Conservation (phyloP, 2,888 invertebrate species). For the Xanthorhoe spadicearia region DNA sequence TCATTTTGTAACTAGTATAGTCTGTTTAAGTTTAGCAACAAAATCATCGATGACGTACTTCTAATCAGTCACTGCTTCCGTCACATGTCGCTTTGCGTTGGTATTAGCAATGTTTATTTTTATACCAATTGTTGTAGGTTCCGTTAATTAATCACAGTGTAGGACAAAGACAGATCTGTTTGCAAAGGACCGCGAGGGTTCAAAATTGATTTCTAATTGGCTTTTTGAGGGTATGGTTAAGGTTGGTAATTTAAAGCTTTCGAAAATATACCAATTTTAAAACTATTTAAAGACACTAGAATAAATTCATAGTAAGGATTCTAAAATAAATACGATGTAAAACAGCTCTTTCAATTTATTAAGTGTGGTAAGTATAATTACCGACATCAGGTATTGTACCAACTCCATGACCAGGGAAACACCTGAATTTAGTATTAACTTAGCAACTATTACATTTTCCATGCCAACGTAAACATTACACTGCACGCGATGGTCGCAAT, state of each 20-base stretch:
- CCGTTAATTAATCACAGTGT: background rate
- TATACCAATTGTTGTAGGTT: background rate
- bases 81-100: constrained; percentile 37
- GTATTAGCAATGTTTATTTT: constrained; percentile 19
- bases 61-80: constrained; percentile 18
- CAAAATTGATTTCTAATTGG: background rate
- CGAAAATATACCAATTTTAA: too few relatives aligned
- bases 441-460: constrained; percentile 17
- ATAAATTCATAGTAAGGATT: too few relatives aligned
- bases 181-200: background rate
- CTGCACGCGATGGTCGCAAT: constrained; percentile 54
- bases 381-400: background rate
- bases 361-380: background rate
- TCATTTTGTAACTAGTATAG: constrained; percentile 12
- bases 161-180: background rate
- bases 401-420: constrained; percentile 8
- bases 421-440: constrained; percentile 6
- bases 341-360: background rate
- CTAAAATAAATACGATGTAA: background rate
- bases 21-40: constrained; percentile 28
- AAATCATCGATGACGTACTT: constrained; percentile 51
- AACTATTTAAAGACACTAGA: background rate
- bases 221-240: background rate
- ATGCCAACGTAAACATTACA: constrained; percentile 37
- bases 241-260: too few relatives aligned